Base-by-base conservation (phyloP, 2,113 vertebrate species). In the Rhinolophus ferrumequinum region DNA sequence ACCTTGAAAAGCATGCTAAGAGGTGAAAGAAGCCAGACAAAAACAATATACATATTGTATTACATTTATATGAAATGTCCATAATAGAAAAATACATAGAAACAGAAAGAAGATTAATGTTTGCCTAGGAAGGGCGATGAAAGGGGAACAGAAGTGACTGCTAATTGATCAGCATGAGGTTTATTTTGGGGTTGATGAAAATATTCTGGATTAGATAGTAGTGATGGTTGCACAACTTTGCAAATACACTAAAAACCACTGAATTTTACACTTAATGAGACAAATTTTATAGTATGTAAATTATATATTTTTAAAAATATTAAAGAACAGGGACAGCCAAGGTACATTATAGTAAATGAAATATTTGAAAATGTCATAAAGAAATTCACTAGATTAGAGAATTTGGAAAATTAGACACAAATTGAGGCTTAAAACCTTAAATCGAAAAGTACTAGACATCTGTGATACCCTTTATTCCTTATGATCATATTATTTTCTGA, bases 341-440 rank as follows among this genome's bases (percentile, higher is more conserved):
- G 3, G 5, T 54, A 1, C 4, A 66, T 38, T 70, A 41, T 30
- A 35, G 76, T 85, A 62, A 69, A n/a, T 54, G 1, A 64, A 90
- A 62, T 94, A 80, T 58, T 64, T 86, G 12, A 28, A 47, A 64
- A 64, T 47, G 8, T 30, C 52, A 77, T 82, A 70, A 70, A 66
- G 10, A 93, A 88, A 76, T 88, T n/a, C 18, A 92, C 12, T 66
- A 6, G 5, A 83, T 66, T 60, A 85, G 18, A 84, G 8, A 95
- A 56, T 73, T 47, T 62, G 0, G 58, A 93, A 77, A 62, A n/a
- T 62, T 54, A 88, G 44, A 44, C 58, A 81, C 14, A 81, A 67
- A 93, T 16, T 52, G 33, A 87, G 5, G 4, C 38, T 50, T 11
- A 26, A 58, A 58, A 1, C 28, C 6, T 77, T 77, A 86, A 90